Evolutionary conservation across 2,888 invertebrate genomes (phyloP).

Genomic region (Noctuana brunneofusca): DNA sequence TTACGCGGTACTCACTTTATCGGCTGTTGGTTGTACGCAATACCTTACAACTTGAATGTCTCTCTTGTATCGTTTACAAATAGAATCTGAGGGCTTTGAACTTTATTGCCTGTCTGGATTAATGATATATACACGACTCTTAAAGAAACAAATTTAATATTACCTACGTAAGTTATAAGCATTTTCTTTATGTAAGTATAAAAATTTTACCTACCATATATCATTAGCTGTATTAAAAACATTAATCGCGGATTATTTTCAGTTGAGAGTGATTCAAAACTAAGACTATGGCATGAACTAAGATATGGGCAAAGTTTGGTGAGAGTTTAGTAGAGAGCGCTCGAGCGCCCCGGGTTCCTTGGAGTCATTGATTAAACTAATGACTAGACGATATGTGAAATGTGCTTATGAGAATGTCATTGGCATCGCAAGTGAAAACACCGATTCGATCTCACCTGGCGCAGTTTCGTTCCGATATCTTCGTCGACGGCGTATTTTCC

Average conservation of each 20-base stretch:
- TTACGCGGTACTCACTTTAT: conserved; percentile 27
- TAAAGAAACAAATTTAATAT: not conserved
- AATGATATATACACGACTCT: not conserved
- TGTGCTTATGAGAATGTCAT: conserved; percentile 40
- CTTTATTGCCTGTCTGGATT: conserved; percentile 4
- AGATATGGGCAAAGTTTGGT: conserved; percentile 10
- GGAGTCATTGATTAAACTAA: conserved; percentile 41
- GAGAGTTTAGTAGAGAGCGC: conserved; percentile 30
- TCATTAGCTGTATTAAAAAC: no score
- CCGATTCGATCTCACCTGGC: conserved; percentile 47
- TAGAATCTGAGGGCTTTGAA: conserved; percentile 20
- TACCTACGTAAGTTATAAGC: not conserved
- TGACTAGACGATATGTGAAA: conserved; percentile 41
- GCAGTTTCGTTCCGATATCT: conserved; percentile 53
- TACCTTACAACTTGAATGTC: conserved; percentile 22
- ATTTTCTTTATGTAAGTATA: not conserved
- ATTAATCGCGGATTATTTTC: no score
- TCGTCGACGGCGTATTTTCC: conserved; percentile 69
- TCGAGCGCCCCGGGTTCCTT: conserved; percentile 31
- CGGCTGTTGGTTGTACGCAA: conserved; percentile 27
- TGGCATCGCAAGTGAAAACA: conserved; percentile 46
- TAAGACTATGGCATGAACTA: not conserved
- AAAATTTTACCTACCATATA: not conserved
- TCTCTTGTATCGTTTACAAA: conserved; percentile 27
- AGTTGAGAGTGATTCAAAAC: not conserved